Evolutionary conservation across 2,888 invertebrate species (phyloP).

Genomic region (Anthrax anthrax): DNA sequence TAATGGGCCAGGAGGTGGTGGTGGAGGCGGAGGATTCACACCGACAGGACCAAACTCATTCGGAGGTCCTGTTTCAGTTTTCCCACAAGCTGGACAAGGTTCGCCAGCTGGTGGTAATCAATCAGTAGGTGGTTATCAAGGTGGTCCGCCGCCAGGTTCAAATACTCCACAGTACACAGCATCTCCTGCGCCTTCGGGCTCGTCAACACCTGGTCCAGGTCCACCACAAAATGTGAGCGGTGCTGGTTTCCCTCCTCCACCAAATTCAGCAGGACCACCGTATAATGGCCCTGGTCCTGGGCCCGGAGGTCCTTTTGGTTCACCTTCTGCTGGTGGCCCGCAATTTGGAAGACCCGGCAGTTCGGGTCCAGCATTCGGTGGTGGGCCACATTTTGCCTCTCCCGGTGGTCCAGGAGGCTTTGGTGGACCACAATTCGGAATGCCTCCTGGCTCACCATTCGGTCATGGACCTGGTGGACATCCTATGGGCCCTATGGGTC

Average conservation of each 20-base stretch:
- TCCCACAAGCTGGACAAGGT: conserved; percentile 58
- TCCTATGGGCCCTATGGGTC: conserved; percentile 34
- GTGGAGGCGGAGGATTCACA: conserved; percentile 45
- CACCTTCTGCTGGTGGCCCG: conserved; percentile 48
- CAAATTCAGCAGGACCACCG: conserved; percentile 40
- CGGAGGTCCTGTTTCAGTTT: conserved; percentile 41
- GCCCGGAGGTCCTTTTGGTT: conserved; percentile 43
- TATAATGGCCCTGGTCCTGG: conserved; percentile 51
- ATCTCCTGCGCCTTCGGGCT: conserved; percentile 69
- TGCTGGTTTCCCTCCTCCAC: conserved; percentile 40
- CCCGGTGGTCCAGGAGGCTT: conserved; percentile 45
- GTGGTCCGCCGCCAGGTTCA: conserved; percentile 57
- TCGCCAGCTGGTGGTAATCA: conserved; percentile 59
- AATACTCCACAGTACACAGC: conserved; percentile 73
- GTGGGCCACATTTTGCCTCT: conserved; percentile 30
- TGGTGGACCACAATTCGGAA: conserved; percentile 50
- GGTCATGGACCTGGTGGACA: conserved; percentile 53
- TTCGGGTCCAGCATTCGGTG: conserved; percentile 54
- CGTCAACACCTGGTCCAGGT: conserved; percentile 67
- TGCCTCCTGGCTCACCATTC: conserved; percentile 56
- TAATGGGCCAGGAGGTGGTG: conserved; percentile 45
- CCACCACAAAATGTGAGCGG: conserved; percentile 43
- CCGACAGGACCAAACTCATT: conserved; percentile 35
- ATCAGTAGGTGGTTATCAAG: conserved; percentile 42
- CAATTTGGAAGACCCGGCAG: conserved; percentile 50